Conservation (phyloP, 30 jellyfish, hydroid and myxozoan genomes). For the Turritopsis dohrnii region DNA sequence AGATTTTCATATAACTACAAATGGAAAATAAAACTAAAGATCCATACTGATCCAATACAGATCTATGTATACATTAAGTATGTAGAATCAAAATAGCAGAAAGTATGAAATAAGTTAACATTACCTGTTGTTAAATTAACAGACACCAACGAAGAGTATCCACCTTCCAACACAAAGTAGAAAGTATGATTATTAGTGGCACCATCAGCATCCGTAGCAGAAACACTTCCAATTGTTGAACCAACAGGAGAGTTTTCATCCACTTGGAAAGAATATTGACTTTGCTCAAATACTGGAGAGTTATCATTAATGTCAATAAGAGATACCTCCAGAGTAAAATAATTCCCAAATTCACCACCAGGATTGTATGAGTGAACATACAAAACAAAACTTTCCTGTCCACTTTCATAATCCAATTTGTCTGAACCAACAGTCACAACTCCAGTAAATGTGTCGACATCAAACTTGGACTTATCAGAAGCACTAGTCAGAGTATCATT, state of each 20-base stretch:
- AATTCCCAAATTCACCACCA: not conserved
- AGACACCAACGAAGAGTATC: not conserved
- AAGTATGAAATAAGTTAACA: not conserved
- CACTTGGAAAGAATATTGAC: not conserved
- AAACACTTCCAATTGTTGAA: conserved; percentile 15
- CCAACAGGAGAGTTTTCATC: conserved; percentile 5
- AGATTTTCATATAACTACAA: not conserved
- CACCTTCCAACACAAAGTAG: not conserved
- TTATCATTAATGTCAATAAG: conserved; percentile 76
- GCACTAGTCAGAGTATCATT: conserved; percentile 6
- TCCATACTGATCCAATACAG: not conserved
- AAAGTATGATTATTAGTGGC: not conserved
- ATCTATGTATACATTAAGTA: too few species aligned
- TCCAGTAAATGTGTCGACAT: not conserved
- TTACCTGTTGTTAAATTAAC: not conserved
- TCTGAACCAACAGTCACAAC: not conserved
- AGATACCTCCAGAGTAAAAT: conserved; percentile 18
- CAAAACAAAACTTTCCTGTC: conserved; percentile 23
- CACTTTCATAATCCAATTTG: conserved; percentile 46
- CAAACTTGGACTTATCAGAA: not conserved
- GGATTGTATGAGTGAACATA: conserved; percentile 35
- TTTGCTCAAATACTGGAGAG: conserved; percentile 33
- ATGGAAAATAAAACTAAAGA: too few species aligned
- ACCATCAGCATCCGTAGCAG: conserved; percentile 26
- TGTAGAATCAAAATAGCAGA: not conserved